A percentile compares a stretch with the other conserved stretches of the same genome.
These are phyloP conservation scores for Archivesica marissinica DNA, from an alignment of 1,140 invertebrate species.

Conservation along the genomic window DNA sequence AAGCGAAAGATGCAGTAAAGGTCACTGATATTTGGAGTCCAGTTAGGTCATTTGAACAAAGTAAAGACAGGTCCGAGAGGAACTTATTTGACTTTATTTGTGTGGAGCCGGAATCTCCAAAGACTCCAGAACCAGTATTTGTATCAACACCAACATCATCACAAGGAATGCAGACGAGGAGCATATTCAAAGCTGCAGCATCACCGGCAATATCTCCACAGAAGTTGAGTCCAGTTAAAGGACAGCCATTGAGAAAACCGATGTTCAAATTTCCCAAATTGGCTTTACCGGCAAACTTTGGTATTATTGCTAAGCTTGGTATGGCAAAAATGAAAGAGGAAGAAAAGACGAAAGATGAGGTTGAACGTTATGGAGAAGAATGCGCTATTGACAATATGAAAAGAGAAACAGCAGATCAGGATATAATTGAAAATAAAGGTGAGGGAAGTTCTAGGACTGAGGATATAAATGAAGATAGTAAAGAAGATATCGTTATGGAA, in stretches of 20 bases:
- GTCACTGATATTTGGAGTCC: not conserved
- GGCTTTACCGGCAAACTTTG: constrained; percentile 39
- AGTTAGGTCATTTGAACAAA: not conserved
- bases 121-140: not conserved
- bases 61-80: constrained; percentile 36
- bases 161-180: constrained; percentile 6
- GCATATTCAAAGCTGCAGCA: not conserved
- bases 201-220: not conserved
- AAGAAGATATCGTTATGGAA: constrained; percentile 43
- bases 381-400: not conserved
- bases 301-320: constrained; percentile 58
- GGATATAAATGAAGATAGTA: not conserved
- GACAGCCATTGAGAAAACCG: constrained; percentile 29
- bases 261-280: constrained; percentile 62
- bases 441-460: not conserved
- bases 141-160: not conserved
- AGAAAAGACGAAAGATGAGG: not conserved
- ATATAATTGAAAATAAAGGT: not conserved
- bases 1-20: not conserved
- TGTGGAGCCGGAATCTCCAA: not conserved
- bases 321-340: constrained; percentile 47
- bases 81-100: constrained; percentile 59
- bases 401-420: not conserved
- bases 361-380: not conserved
- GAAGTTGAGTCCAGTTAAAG: not conserved